Percentiles rank a stretch among this genome's conserved stretches.
phyloP scores from a whole-genome alignment of 1,140 invertebrate genomes.

The Tenebrio molitor region DNA sequence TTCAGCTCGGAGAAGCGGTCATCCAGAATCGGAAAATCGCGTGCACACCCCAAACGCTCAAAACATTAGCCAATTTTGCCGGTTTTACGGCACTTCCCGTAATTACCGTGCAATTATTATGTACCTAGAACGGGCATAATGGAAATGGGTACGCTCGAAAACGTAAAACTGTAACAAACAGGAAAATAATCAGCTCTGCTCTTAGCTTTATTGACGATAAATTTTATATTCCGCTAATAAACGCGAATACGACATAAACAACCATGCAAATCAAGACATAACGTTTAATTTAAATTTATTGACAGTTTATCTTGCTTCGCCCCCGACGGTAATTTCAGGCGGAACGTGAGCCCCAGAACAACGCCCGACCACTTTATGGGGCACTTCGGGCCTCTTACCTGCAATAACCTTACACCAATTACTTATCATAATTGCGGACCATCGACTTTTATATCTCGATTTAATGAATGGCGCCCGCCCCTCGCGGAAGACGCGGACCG shows the following conservation, averaged over 20 bases:
- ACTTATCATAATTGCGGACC: slow-evolving; percentile 9
- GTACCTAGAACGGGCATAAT: slow-evolving; percentile 23
- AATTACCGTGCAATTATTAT: slow-evolving; percentile 23
- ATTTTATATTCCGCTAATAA: slow-evolving; percentile 40
- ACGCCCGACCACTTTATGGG: slow-evolving; percentile 10
- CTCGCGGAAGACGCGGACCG: no score
- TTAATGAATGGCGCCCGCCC: no score
- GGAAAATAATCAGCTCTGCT: slow-evolving; percentile 34
- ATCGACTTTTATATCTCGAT: background rate
- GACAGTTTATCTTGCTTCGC: slow-evolving; percentile 23
- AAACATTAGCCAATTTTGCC: slow-evolving; percentile 33
- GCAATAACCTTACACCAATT: slow-evolving; percentile 1
- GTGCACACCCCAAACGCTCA: slow-evolving; percentile 19
- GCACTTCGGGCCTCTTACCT: slow-evolving; percentile 19
- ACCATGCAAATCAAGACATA: slow-evolving; percentile 46
- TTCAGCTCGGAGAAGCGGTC: slow-evolving; percentile 22
- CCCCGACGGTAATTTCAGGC: background rate
- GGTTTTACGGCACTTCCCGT: slow-evolving; percentile 30
- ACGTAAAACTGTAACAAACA: slow-evolving; percentile 29
- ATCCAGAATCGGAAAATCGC: slow-evolving; percentile 33
- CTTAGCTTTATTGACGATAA: slow-evolving; percentile 39
- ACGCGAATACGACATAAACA: slow-evolving; percentile 40
- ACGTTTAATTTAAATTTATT: slow-evolving; percentile 45
- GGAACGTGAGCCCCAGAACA: slow-evolving; percentile 22
- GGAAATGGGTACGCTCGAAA: slow-evolving; percentile 26